phyloP scores from a whole-genome alignment of 2,113 vertebrate genomes.

The Onychorhynchus coronatus region DNA sequence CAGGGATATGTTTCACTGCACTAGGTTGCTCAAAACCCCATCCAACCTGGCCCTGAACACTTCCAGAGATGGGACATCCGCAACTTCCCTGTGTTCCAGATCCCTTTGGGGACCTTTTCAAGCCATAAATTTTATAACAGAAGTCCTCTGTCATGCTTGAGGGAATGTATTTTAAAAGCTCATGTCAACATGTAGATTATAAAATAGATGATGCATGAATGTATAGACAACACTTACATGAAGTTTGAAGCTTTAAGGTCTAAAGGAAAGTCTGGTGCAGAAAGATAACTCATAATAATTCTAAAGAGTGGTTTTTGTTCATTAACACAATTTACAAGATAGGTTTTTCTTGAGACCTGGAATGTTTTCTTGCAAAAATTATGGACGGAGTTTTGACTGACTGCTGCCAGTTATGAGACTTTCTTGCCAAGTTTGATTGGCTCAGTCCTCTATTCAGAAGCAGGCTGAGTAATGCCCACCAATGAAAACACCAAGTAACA shows the following conservation, averaged over 20 bases:
- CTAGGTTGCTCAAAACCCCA: not conserved
- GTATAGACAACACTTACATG: not conserved
- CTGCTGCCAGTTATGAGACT: not conserved
- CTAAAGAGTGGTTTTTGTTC: not conserved
- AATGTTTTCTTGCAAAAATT: not conserved
- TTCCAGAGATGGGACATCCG: not conserved
- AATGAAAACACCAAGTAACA: not conserved
- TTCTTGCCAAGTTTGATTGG: not conserved
- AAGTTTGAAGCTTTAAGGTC: not conserved
- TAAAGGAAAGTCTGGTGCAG: not conserved
- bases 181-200: not conserved
- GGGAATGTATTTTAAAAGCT: not conserved
- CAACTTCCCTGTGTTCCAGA: not conserved
- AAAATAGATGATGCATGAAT: not conserved
- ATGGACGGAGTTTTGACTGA: accelerated
- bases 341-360: not conserved
- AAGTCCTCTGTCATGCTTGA: not conserved
- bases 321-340: not conserved
- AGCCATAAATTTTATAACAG: not conserved
- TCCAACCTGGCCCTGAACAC: not conserved
- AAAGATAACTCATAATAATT: not conserved
- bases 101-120: not conserved
- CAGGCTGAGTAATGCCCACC: not conserved
- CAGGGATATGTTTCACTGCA: not conserved
- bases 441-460: not conserved